phyloP scores from a whole-genome alignment of 2,113 vertebrate genomes.

The Columba janthina region DNA sequence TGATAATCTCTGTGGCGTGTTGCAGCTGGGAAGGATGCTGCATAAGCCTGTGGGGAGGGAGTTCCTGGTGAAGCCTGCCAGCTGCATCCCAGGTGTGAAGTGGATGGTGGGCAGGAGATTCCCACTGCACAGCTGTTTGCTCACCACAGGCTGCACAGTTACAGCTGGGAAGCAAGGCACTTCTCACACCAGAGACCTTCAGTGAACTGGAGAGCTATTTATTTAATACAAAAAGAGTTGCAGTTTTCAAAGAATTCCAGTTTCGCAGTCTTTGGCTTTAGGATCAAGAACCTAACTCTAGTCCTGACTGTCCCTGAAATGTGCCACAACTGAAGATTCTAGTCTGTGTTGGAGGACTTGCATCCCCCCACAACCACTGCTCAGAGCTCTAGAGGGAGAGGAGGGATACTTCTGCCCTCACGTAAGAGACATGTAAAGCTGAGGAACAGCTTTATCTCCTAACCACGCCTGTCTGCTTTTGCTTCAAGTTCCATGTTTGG shows the following conservation, averaged over 20 bases:
- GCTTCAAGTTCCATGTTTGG: not conserved
- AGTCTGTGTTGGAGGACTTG: not conserved
- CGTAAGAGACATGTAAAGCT: not conserved
- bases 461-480: not conserved
- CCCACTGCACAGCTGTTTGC: not conserved
- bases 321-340: not conserved
- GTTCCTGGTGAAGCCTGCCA: not conserved
- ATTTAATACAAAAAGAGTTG: not conserved
- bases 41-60: not conserved
- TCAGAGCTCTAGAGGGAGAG: not conserved
- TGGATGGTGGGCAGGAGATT: not conserved
- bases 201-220: not conserved
- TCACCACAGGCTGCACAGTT: not conserved
- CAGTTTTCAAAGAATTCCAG: not conserved
- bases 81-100: not conserved
- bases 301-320: not conserved
- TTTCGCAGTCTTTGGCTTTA: not conserved
- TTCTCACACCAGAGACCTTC: not conserved
- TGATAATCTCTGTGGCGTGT: fast-evolving
- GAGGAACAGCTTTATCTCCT: not conserved
- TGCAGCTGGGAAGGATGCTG: not conserved
- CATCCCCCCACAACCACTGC: not conserved
- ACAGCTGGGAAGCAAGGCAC: not conserved
- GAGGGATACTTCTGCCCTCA: not conserved
- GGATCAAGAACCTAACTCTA: not conserved